Conservation (phyloP, 1,140 invertebrate species). For the Camponotus pennsylvanicus region DNA sequence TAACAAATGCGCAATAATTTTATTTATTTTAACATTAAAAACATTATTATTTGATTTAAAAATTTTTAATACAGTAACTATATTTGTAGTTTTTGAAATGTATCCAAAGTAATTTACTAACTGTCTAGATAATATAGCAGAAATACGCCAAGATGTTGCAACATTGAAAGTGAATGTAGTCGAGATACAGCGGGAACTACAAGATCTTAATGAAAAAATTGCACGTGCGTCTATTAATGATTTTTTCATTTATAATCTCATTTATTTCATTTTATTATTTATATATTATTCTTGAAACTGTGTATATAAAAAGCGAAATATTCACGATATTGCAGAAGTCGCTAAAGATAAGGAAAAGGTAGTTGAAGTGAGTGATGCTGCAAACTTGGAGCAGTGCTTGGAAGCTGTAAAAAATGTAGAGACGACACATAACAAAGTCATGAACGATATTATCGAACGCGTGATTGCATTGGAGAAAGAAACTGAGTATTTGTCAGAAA, state of each 20-base stretch:
- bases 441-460: slow-evolving; percentile 72
- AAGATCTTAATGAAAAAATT: slow-evolving; percentile 56
- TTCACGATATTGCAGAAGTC: neutral
- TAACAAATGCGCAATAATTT: slow-evolving; percentile 24
- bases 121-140: slow-evolving; percentile 51
- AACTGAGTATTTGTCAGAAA: slow-evolving; percentile 70
- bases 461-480: slow-evolving; percentile 76
- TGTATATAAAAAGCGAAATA: neutral
- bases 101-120: slow-evolving; percentile 6
- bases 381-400: slow-evolving; percentile 1
- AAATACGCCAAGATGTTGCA: slow-evolving; percentile 64
- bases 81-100: neutral
- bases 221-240: slow-evolving; percentile 8
- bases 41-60: neutral
- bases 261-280: neutral
- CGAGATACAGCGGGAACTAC: slow-evolving; percentile 61
- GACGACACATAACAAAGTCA: slow-evolving; percentile 70
- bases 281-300: neutral
- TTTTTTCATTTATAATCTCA: neutral
- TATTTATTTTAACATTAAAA: neutral
- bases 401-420: slow-evolving; percentile 73
- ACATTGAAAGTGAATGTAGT: slow-evolving; percentile 64
- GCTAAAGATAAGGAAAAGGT: neutral
- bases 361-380: neutral
- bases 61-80: neutral